Evolutionary conservation across 2,888 invertebrate genomes (phyloP).

Genomic region (Aplocera efformata): DNA sequence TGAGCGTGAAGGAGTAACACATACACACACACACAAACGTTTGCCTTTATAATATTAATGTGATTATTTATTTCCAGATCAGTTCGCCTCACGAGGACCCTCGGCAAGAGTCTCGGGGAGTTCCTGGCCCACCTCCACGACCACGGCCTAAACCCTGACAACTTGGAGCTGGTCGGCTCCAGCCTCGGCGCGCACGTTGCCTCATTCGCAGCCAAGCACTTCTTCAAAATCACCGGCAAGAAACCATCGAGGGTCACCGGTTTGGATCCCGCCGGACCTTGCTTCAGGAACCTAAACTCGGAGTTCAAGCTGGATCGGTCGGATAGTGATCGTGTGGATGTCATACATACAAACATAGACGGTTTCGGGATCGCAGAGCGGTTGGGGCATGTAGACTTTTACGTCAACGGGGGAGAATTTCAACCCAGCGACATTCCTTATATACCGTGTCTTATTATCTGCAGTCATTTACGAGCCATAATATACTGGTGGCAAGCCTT

Average conservation of each 20-base stretch:
- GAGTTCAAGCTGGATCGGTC: conserved; percentile 44
- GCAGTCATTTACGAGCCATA: conserved; percentile 56
- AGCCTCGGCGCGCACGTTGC: conserved; percentile 64
- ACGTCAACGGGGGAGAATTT: conserved; percentile 67
- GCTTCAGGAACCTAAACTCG: conserved; percentile 50
- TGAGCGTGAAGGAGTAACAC: no score
- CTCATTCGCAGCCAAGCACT: conserved; percentile 57
- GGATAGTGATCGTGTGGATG: conserved; percentile 56
- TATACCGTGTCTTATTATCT: conserved; percentile 60
- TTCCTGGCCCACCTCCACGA: conserved; percentile 52
- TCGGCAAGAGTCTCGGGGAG: conserved; percentile 60
- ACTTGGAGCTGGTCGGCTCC: conserved; percentile 59
- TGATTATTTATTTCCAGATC: no score
- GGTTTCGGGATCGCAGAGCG: conserved; percentile 69
- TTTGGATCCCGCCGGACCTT: conserved; percentile 69
- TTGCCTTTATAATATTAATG: no score
- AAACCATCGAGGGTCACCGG: conserved; percentile 61
- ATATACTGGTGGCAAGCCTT: conserved; percentile 69
- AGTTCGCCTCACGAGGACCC: conserved; percentile 51
- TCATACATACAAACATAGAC: conserved; percentile 69
- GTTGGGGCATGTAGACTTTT: conserved; percentile 63
- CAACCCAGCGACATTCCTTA: conserved; percentile 62
- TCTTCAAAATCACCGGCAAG: conserved; percentile 51
- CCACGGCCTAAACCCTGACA: conserved; percentile 50
- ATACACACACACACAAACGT: no score